These are phyloP conservation scores for Philantomba maxwellii DNA, from an alignment of 2,113 vertebrate species.

Conservation along the genomic window DNA sequence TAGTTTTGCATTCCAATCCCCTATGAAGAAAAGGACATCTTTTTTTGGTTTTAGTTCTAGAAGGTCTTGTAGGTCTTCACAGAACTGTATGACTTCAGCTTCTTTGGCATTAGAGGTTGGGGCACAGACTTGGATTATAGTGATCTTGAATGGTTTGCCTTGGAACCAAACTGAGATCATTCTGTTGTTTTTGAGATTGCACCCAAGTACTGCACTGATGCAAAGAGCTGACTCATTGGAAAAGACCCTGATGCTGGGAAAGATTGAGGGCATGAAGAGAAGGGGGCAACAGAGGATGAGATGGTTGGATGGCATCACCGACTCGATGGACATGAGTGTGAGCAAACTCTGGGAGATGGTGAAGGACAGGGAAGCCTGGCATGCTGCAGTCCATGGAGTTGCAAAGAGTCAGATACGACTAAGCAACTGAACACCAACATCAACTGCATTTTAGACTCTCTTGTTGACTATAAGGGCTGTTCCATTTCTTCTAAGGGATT, in stretches of 20 bases:
- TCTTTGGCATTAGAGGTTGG: not conserved
- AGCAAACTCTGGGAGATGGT: not conserved
- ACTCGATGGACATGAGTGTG: not conserved
- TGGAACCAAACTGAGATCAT: not conserved
- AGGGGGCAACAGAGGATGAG: not conserved
- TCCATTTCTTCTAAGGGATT: not conserved
- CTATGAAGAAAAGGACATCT: not conserved
- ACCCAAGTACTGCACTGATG: not conserved
- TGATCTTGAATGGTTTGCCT: not conserved
- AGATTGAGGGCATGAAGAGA: not conserved
- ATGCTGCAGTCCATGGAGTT: not conserved
- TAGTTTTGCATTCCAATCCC: not conserved
- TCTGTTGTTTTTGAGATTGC: not conserved
- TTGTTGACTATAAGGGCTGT: not conserved
- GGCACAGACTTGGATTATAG: not conserved
- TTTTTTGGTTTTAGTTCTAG: not conserved
- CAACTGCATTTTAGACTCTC: not conserved
- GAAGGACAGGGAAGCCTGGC: not conserved
- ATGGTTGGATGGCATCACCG: not conserved
- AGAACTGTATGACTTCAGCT: not conserved
- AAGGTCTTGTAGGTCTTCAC: not conserved
- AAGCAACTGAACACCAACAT: not conserved
- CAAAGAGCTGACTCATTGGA: not conserved
- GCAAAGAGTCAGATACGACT: not conserved
- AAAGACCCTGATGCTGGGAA: not conserved